phyloP scores from a whole-genome alignment of 2,113 vertebrate species.

The Guaruba guarouba region DNA sequence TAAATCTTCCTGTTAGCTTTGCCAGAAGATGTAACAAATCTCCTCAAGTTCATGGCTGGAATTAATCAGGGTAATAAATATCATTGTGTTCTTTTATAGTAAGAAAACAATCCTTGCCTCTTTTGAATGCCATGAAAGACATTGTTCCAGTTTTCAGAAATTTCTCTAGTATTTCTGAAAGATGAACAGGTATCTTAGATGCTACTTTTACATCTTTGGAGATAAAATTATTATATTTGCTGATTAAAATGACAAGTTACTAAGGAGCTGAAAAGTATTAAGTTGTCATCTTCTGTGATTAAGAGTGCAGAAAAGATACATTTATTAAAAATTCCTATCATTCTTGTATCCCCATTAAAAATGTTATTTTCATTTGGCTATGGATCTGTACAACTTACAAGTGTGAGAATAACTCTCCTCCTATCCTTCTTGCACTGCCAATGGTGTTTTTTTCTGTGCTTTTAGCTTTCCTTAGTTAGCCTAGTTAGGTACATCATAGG shows the following conservation, averaged over 20 bases:
- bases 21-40: background rate
- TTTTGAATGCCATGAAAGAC: background rate
- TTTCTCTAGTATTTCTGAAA: background rate
- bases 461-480: background rate
- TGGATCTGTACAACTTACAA: rapidly evolving
- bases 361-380: background rate
- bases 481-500: background rate
- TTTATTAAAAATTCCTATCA: background rate
- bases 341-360: background rate
- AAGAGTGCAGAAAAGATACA: background rate
- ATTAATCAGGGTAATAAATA: background rate
- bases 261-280: background rate
- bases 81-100: background rate
- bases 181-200: background rate
- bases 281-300: background rate
- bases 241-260: background rate
- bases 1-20: background rate
- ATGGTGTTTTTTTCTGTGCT: background rate
- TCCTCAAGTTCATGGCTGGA: background rate
- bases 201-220: background rate
- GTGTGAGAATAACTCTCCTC: background rate
- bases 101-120: background rate
- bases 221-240: background rate
- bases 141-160: background rate
- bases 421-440: background rate